Base-by-base conservation (phyloP, 2,113 vertebrate species). In the Athene noctua region DNA sequence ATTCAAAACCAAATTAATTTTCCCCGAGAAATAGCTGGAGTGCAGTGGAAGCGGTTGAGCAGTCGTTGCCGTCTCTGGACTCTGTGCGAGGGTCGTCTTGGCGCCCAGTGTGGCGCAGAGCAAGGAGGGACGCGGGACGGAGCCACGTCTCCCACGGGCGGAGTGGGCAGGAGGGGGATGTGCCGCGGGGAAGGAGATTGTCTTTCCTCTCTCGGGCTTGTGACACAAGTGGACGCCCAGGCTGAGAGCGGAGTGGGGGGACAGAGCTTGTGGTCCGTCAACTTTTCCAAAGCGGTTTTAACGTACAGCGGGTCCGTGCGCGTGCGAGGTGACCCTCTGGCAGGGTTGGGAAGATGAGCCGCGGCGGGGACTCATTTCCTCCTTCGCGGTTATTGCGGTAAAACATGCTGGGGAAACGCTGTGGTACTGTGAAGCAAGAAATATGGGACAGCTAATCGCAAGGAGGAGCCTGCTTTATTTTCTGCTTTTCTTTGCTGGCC, bases 381-480 rank as follows among this genome's bases (percentile, higher is more conserved):
- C 27, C 1, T 19, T 44, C 61, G 8, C 9, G 3, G 18, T 49
- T 34, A 9, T 25, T 38, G 86, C 68, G 14, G 66, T 27, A 3
- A 32, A 54, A 36, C 51, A 5, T 26, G 71, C 83, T 42, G 86
- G 94, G 61, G 73, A 54, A 23, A 66, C 5, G 15, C 36, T 21
- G 73, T 52, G 65, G 59, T 32, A 11, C 5, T 8, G 55, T 21
- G 82, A 30, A 77, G 72, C 36, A 36, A 90, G 87, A 67, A 38
- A 55, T 26, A 87, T 34, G 91, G 94, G 85, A 62, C 77, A 46
- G 70, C 62, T 74, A 7, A 77, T 42, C 0, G 47, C 63, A 22
- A 74, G 82, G 81, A 77, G 63, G 82, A 92, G 92, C 93, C 80
- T 75, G 70, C 34, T 42, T 62, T 62, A n/a, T 73, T 61, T 81